These are phyloP conservation scores for Aurelia sp. DNA, from an alignment of 30 jellyfish, hydroid and myxozoan genomes.

Conservation along the genomic window DNA sequence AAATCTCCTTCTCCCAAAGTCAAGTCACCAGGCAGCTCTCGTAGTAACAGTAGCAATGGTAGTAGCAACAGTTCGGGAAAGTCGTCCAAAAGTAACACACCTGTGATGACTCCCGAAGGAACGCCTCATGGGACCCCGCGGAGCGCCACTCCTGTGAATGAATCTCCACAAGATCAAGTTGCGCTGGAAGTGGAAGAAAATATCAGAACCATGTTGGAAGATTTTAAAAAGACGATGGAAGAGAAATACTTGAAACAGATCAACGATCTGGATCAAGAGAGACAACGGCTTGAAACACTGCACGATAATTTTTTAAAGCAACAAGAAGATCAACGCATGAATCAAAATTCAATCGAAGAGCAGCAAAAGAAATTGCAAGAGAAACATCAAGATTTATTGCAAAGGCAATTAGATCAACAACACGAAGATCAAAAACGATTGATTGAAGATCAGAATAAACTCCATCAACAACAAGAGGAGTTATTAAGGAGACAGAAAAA, in stretches of 20 bases:
- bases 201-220: conserved; percentile 52
- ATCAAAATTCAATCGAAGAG: conserved; percentile 46
- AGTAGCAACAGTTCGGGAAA: conserved; percentile 17
- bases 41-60: conserved; percentile 22
- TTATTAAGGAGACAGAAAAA: conserved; percentile 57
- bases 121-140: conserved; percentile 38
- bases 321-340: conserved; percentile 62
- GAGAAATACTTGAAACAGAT: conserved; percentile 52
- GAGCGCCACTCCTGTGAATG: conserved; percentile 18
- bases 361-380: conserved; percentile 69
- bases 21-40: conserved; percentile 4
- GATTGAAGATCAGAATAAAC: conserved; percentile 57
- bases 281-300: conserved; percentile 50
- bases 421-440: conserved; percentile 58
- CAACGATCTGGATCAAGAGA: conserved; percentile 72
- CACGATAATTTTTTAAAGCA: conserved; percentile 36
- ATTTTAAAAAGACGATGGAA: conserved; percentile 65
- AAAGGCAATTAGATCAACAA: conserved; percentile 70
- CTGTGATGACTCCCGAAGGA: conserved; percentile 55
- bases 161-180: not conserved
- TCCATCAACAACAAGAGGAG: conserved; percentile 73
- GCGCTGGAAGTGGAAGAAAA: conserved; percentile 34
- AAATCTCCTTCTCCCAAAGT: conserved; percentile 26
- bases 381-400: conserved; percentile 72
- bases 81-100: conserved; percentile 30